Evolutionary conservation across 1,140 invertebrate species (phyloP), one percentile per base, ranked within the genome.

Genomic region (Acromyrmex heyeri): DNA sequence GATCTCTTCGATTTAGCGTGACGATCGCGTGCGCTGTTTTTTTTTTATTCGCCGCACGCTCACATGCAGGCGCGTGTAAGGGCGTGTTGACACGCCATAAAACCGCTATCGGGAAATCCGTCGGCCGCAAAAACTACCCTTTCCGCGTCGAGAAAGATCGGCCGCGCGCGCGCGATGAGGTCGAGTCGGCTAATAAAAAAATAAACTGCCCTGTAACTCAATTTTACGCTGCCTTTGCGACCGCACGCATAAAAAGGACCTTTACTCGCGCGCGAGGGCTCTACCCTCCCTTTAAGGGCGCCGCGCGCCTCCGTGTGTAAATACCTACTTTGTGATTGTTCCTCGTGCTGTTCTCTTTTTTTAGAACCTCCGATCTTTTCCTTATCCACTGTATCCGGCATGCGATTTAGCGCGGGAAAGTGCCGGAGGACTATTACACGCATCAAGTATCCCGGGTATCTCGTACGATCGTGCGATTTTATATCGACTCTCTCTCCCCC

Each of bases 81-180:
- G 91, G 93, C 94, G 93, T 95, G 94, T 95, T 95, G 94, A 95
- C 94, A 95, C 93, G 94, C 93, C 91, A 95, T 95, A 95, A 95
- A 95, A 94, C 91, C 91, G 91, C 92, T 94, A 95, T 95, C 94
- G 94, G 92, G 90, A 95, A 95, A 95, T 94, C 93, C 94, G 91
- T 90, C 91, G 92, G 91, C 94, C 94, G 90, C 93, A 94, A 95
- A 95, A 94, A 94, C 91, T 92, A 92, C 92, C 92, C 93, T 92
- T 93, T 85, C 75, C 92, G 79, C 88, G 57, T 90, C 88, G 87
- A 88, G 87, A 90, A 83, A 83, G 79, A 62, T 38, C 79, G 55
- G 69, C 69, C 86, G 89, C 88, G 89, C 87, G 88, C 79, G 86
- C 89, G 87, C 65, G 87, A 86, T 85, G 89, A 88, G 88, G 85